Evolutionary conservation across 2,888 invertebrate species (phyloP), one percentile per base, ranked within the genome.

Genomic region (Strigamia maritima): DNA sequence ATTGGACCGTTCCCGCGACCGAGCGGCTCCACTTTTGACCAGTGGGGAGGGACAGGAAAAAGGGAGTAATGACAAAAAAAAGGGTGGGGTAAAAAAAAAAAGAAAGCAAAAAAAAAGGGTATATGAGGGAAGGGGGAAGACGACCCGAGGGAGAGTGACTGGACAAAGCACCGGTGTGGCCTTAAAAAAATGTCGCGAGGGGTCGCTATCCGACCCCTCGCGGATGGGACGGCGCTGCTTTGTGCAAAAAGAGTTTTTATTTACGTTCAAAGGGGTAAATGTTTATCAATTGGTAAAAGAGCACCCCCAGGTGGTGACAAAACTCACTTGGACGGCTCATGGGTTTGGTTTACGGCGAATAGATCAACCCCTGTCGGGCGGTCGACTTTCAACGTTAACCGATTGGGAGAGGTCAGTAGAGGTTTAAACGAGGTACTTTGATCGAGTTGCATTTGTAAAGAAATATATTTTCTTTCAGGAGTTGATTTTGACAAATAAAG

Each of bases 201-300:
- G 60, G 60, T 60, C 60, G 60, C 60, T 10, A 24, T 60, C 24
- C 60, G 60, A 60, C 60, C 60, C 60, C n/a, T n/a, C n/a, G n/a
- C n/a, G 19, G 60, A 60, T 60, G 60, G 60, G 60, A 60, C 60
- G 60, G 60, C 60, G 60, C 60, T 24, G 22, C 24, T 60, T 60
- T 60, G 2, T 6, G 4, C 3, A 2, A 4, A 44, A 19, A 60
- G 60, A 60, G 60, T 60, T 60, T 60, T 60, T 60, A 60, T 60
- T 60, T 60, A 60, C 60, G 60, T 60, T 60, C 60, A 60, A 60
- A 60, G 60, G 60, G 60, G 60, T 60, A 60, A 60, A 60, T 60
- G 60, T 60, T 60, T 60, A 60, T 60, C 60, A 60, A 60, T 60
- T 60, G 60, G 19, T 60, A 60, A 60, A 60, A 60, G 60, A 60